Percentiles rank a stretch among this genome's conserved stretches.
Evolutionary conservation across 2,888 invertebrate genomes (phyloP).

Genomic region (Cyclophora punctaria): DNA sequence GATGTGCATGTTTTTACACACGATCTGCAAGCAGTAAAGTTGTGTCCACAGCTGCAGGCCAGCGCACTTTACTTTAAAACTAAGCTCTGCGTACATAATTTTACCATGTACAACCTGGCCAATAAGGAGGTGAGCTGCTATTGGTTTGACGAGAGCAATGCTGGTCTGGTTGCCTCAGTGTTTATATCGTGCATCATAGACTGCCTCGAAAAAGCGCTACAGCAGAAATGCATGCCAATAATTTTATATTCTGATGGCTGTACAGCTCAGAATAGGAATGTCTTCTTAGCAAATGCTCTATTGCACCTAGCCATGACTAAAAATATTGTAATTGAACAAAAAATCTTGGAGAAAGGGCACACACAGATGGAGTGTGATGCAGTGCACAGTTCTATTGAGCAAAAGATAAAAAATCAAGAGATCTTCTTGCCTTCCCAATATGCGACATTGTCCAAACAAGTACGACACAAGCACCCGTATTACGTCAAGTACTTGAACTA

Average conservation of each 20-base stretch:
- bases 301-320: conserved; percentile 16
- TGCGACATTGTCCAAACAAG: not conserved
- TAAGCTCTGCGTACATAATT: conserved; percentile 29
- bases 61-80: conserved; percentile 31
- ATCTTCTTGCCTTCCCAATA: conserved; percentile 9
- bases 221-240: conserved; percentile 6
- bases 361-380: conserved; percentile 21
- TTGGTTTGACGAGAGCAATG: conserved; percentile 3
- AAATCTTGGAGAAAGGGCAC: conserved; percentile 23
- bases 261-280: conserved; percentile 24
- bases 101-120: conserved; percentile 23
- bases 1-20: conserved; percentile 17
- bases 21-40: conserved; percentile 26
- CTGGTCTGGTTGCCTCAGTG: conserved; percentile 11
- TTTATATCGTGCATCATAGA: conserved; percentile 12
- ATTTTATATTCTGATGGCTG: conserved; percentile 25
- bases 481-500: not conserved
- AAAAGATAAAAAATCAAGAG: conserved; percentile 24
- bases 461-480: not conserved
- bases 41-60: conserved; percentile 22
- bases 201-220: conserved; percentile 14
- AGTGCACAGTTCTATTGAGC: conserved; percentile 35
- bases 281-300: conserved; percentile 22
- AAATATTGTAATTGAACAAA: conserved; percentile 19
- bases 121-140: conserved; percentile 11